Percentiles rank a stretch among this genome's conserved stretches.
These are phyloP conservation scores for Drosophila nigricruria DNA, from an alignment of 2,888 invertebrate genomes.

Conservation along the genomic window DNA sequence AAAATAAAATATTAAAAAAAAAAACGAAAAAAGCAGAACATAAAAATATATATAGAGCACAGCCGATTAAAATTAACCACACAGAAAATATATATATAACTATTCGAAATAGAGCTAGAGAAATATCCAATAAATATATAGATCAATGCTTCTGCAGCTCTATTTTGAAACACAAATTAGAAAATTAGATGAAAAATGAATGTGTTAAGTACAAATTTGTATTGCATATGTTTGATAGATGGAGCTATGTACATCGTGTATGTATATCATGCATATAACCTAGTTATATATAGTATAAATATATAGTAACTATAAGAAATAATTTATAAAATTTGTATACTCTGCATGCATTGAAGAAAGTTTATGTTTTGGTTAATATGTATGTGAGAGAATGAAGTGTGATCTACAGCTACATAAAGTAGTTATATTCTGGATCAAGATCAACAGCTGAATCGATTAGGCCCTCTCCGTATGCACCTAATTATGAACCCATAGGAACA, in stretches of 20 bases:
- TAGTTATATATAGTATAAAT: neutral
- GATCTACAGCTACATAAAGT: neutral
- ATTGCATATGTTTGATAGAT: neutral
- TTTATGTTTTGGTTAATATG: neutral
- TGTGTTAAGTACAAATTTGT: neutral
- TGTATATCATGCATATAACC: conserved; percentile 7
- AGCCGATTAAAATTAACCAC: conserved; percentile 10
- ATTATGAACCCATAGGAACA: too few species aligned
- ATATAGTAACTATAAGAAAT: neutral
- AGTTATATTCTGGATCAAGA: neutral
- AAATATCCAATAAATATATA: neutral
- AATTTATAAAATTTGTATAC: neutral
- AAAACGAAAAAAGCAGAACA: conserved; percentile 22
- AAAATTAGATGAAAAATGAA: neutral
- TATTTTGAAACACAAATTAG: neutral
- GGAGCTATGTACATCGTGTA: neutral
- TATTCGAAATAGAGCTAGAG: neutral
- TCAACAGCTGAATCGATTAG: neutral
- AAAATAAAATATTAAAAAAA: conserved; percentile 15
- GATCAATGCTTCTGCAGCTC: neutral
- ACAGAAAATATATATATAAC: neutral
- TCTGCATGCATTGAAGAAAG: neutral
- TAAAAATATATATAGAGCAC: conserved; percentile 15
- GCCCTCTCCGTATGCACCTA: neutral
- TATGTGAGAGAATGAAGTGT: neutral